Conservation (phyloP, 2,797 vertebrate genomes). For the Sphaeramia orbicularis region DNA sequence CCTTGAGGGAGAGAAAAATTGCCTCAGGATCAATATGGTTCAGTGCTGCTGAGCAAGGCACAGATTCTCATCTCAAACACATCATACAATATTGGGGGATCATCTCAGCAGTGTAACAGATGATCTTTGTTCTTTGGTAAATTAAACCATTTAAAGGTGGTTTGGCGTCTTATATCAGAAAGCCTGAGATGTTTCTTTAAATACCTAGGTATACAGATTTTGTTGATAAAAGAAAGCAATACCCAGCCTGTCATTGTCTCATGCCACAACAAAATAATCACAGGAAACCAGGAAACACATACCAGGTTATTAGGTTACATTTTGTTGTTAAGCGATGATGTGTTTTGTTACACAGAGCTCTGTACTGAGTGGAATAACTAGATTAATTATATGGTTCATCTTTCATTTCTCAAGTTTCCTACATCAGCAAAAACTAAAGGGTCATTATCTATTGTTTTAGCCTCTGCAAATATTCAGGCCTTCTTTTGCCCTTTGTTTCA, state of each 20-base stretch:
- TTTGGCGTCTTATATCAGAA: slow-evolving; percentile 10
- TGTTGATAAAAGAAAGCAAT: slow-evolving; percentile 6
- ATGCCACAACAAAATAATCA: slow-evolving; percentile 20
- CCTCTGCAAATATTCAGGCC: not conserved
- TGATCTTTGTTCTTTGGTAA: not conserved
- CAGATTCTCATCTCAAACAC: slow-evolving; percentile 27
- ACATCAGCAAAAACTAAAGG: not conserved
- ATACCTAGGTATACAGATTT: slow-evolving; percentile 18
- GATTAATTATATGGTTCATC: slow-evolving; percentile 35
- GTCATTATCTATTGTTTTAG: slow-evolving; percentile 3
- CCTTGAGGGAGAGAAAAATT: slow-evolving; percentile 31
- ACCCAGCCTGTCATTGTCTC: slow-evolving; percentile 26
- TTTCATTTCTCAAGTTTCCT: slow-evolving; percentile 19
- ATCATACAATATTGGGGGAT: slow-evolving; percentile 15
- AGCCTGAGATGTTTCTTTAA: slow-evolving; percentile 5
- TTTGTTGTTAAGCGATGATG: slow-evolving; percentile 25
- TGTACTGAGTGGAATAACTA: slow-evolving; percentile 10
- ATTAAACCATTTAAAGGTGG: not conserved
- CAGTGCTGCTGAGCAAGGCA: slow-evolving; percentile 13
- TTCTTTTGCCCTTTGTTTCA: not conserved
- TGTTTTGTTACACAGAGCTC: slow-evolving; percentile 34
- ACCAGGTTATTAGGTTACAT: slow-evolving; percentile 49
- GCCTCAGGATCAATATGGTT: slow-evolving; percentile 46
- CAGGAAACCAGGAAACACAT: slow-evolving; percentile 51
- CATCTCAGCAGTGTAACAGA: slow-evolving; percentile 7